A percentile compares a stretch with the other conserved stretches of the same genome.
Evolutionary conservation across 2,888 invertebrate species (phyloP).

Genomic region (Aromia moschata): DNA sequence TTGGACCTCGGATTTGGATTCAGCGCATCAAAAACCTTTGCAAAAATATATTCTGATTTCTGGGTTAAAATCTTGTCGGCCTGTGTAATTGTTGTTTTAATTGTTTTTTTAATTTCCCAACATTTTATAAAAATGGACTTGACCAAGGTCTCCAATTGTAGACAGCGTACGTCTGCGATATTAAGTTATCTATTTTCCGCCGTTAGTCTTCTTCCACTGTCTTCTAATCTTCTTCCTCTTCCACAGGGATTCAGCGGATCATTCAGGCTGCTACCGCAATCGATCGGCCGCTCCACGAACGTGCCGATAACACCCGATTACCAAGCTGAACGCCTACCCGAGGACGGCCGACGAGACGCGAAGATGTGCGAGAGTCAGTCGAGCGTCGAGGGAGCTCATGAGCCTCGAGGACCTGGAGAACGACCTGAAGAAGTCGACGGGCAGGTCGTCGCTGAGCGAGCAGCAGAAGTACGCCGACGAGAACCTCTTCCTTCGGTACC

Average conservation of each 20-base stretch:
- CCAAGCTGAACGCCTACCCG: conserved; percentile 31
- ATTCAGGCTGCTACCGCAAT: conserved; percentile 78
- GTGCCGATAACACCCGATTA: conserved; percentile 50
- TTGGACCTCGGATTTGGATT: too few relatives aligned
- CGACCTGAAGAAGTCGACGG: conserved; percentile 51
- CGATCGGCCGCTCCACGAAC: conserved; percentile 67
- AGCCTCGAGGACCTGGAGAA: conserved; percentile 56
- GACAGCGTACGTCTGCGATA: too few relatives aligned
- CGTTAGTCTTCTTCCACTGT: too few relatives aligned
- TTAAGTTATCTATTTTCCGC: too few relatives aligned
- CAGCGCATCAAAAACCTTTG: too few relatives aligned
- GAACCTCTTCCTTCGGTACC: conserved; percentile 74
- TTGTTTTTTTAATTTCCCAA: too few relatives aligned
- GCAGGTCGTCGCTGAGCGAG: conserved; percentile 56
- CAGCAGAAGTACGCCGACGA: conserved; percentile 76
- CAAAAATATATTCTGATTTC: too few relatives aligned
- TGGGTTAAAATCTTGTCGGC: too few relatives aligned
- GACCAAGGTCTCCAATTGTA: too few relatives aligned
- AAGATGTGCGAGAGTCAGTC: conserved; percentile 64
- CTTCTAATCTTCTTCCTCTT: conserved; percentile 6
- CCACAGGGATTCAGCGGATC: conserved; percentile 71
- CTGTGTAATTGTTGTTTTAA: too few relatives aligned
- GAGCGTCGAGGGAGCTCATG: conserved; percentile 61
- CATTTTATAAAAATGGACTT: too few relatives aligned
- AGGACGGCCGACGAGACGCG: conserved; percentile 23